These are phyloP conservation scores for Diphyllodes magnificus DNA, from an alignment of 2,113 vertebrate species.

Conservation along the genomic window DNA sequence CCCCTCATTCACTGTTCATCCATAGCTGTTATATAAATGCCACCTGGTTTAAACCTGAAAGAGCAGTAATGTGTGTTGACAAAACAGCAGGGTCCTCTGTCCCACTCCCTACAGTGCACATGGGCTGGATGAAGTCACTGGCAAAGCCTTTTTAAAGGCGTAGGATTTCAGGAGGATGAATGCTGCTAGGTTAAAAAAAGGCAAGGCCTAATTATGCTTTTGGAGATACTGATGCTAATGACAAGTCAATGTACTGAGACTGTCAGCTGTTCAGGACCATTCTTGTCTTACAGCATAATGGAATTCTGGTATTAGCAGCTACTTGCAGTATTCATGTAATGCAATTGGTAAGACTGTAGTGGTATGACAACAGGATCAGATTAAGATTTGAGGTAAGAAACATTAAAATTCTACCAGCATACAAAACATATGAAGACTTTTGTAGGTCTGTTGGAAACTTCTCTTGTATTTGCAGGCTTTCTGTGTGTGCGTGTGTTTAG, in stretches of 20 bases:
- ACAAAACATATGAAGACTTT: neutral
- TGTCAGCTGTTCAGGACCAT: neutral
- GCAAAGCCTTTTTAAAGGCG: neutral
- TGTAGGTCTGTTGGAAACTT: neutral
- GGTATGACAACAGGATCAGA: neutral
- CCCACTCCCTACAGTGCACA: neutral
- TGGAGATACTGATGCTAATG: neutral
- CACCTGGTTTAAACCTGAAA: neutral
- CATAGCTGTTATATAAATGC: neutral
- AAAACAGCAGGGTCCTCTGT: neutral
- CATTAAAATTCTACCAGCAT: neutral
- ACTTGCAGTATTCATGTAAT: neutral
- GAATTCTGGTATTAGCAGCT: neutral
- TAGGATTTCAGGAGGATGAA: neutral
- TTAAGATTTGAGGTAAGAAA: neutral
- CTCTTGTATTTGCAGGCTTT: neutral
- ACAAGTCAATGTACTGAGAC: neutral
- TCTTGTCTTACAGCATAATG: neutral
- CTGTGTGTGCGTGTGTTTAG: neutral
- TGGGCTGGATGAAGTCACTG: neutral
- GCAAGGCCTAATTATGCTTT: neutral
- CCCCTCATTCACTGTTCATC: neutral
- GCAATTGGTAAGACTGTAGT: neutral
- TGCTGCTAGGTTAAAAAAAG: neutral
- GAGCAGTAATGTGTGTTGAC: neutral